Base-by-base conservation (phyloP, 2,113 vertebrate species). In the Athene cunicularia region DNA sequence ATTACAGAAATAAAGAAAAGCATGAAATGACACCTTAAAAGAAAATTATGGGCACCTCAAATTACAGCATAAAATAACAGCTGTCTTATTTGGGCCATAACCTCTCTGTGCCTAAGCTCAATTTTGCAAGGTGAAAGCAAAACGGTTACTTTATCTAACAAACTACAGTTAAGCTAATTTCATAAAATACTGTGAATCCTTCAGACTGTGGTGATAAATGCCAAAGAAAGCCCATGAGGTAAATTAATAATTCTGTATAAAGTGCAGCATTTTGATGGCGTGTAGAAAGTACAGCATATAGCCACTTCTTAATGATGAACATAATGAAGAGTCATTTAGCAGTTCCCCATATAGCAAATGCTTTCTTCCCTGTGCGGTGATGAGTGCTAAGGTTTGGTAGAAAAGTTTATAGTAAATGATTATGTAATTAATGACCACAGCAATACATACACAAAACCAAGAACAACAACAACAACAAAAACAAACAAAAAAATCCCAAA, bases 301-400 rank as follows among this genome's bases (percentile, higher is more conserved):
- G 14, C 33, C 35, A 33, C 68, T 66, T 88, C 22, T 58, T 85
- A 88, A 96, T 88, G 75, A 86, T 85, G 71, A 94, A 67, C 47
- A 63, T 82, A 96, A 93, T 67, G 58, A 94, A 88, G 59, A 90
- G 92, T 71, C 70, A 71, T 80, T 92, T 73, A 92, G 55, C 45
- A 88, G 47, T 30, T 89, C 21, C 39, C 28, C 74, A 66, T 93
- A 75, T 60, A 94, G 60, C 39, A 93, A 91, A 63, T 76, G 39
- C 15, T 87, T 86, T 81, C 45, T 84, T 45, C 28, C 30, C 28
- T 73, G 62, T 67, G 50, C 1, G 4, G 50, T 76, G 39, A 88
- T 81, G 67, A 95, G 71, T 76, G 49, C 32, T 73, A 66, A 66
- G 28, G 16, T 80, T 80, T 70, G 6, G 3, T 11, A 73, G n/a